Evolutionary conservation across 2,888 invertebrate genomes (phyloP).

Genomic region (Dysmachus trigonus): DNA sequence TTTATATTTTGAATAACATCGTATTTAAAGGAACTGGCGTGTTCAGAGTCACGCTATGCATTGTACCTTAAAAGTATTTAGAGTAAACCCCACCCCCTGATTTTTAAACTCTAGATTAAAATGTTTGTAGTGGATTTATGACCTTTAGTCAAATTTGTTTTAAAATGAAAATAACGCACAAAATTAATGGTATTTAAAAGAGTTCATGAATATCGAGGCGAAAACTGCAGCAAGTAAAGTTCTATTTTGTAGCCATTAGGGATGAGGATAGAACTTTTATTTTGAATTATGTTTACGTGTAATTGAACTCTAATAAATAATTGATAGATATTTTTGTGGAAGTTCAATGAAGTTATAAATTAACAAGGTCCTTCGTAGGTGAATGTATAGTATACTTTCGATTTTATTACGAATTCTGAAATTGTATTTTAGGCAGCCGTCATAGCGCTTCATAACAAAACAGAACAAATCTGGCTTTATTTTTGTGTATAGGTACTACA

Average conservation of each 20-base stretch:
- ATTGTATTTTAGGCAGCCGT: too few species aligned
- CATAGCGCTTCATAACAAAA: too few species aligned
- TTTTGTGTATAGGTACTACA: too few species aligned
- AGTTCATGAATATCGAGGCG: too few species aligned
- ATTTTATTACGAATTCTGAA: too few species aligned
- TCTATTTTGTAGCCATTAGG: not conserved
- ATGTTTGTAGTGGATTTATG: not conserved
- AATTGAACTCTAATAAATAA: not conserved
- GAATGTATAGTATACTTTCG: too few species aligned
- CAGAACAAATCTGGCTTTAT: too few species aligned
- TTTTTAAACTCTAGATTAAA: not conserved
- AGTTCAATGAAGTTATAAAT: too few species aligned
- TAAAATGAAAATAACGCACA: not conserved
- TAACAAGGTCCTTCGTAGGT: too few species aligned
- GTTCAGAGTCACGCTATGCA: not conserved
- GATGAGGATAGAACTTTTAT: not conserved
- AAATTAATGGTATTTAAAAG: not conserved
- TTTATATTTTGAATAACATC: not conserved
- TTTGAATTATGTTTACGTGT: not conserved
- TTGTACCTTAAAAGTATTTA: not conserved
- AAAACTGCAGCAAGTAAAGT: not conserved
- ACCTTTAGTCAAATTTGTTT: not conserved
- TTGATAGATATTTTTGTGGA: not conserved
- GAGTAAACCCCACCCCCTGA: not conserved
- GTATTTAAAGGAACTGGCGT: too few species aligned